These are phyloP conservation scores for Rhagologus leucostigma DNA, from an alignment of 2,113 vertebrate species.

Conservation along the genomic window DNA sequence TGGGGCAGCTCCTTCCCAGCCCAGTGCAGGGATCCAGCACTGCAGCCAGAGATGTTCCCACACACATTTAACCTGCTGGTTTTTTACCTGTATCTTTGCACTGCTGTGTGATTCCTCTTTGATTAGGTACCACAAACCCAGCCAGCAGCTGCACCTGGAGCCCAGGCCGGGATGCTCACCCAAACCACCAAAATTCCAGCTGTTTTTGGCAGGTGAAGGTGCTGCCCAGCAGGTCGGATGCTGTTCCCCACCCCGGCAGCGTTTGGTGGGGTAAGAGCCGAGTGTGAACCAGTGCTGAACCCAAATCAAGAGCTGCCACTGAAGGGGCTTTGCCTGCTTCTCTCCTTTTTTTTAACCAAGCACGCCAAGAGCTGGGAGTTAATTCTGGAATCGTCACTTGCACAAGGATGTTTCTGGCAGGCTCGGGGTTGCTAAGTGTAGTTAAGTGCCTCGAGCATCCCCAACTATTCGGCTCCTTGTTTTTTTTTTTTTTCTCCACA, in stretches of 20 bases:
- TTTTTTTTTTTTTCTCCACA: not conserved
- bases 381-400: slow-evolving; percentile 41
- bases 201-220: not conserved
- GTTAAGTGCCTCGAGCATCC: slow-evolving; percentile 55
- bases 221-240: not conserved
- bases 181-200: not conserved
- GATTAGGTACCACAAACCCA: not conserved
- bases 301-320: not conserved
- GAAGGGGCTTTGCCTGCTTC: not conserved
- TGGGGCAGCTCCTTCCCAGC: not conserved
- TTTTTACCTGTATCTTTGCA: not conserved
- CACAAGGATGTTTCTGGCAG: slow-evolving; percentile 47
- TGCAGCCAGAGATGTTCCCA: not conserved
- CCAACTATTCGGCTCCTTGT: not conserved
- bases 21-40: too few relatives aligned
- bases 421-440: slow-evolving; percentile 53
- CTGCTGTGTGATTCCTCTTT: not conserved
- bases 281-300: not conserved
- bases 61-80: fast-evolving
- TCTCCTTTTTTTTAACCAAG: not conserved
- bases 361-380: not conserved
- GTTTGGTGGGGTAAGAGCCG: fast-evolving
- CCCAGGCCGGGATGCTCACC: not conserved
- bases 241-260: not conserved
- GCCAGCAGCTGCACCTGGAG: not conserved